phyloP scores from a whole-genome alignment of 1,140 invertebrate species.

The Magallana angulata region DNA sequence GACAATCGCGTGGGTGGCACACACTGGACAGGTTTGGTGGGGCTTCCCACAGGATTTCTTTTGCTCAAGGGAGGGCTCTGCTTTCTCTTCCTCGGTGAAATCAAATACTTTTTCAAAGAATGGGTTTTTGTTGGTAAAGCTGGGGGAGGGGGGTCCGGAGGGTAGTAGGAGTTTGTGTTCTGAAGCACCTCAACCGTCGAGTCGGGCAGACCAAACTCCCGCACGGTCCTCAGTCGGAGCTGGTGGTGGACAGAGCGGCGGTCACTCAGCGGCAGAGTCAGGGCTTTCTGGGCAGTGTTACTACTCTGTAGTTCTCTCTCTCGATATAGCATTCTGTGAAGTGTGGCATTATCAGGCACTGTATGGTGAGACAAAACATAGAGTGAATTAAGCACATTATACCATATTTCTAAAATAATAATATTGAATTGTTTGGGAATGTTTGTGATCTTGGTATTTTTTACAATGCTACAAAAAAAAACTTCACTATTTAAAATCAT shows the following conservation, averaged over 20 bases:
- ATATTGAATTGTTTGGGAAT: not conserved
- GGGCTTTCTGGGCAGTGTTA: constrained; percentile 88
- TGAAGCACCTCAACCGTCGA: constrained; percentile 92
- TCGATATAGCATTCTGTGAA: constrained; percentile 90
- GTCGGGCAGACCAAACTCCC: constrained; percentile 96
- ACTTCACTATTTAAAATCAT: no score
- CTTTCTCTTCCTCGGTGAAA: constrained; percentile 45
- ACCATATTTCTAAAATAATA: not conserved
- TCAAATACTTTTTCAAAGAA: constrained; percentile 45
- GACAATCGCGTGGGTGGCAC: constrained; percentile 59
- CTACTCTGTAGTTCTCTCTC: constrained; percentile 90
- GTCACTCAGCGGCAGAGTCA: constrained; percentile 87
- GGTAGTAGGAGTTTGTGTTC: constrained; percentile 74
- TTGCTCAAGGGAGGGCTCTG: constrained; percentile 54
- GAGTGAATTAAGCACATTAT: not conserved
- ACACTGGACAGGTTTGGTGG: constrained; percentile 57
- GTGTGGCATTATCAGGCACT: constrained; percentile 87
- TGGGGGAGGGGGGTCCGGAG: constrained; percentile 51
- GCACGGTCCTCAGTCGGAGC: constrained; percentile 91
- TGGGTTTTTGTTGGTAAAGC: constrained; percentile 37
- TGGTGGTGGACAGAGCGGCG: constrained; percentile 88
- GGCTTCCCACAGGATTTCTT: constrained; percentile 44
- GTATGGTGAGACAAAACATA: constrained; percentile 59
- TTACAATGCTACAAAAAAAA: no score
- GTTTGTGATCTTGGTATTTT: not conserved